A percentile compares a stretch with the other conserved stretches of the same genome.
These are phyloP conservation scores for Thaleichthys pacificus DNA, from an alignment of 2,797 vertebrate species.

Conservation along the genomic window DNA sequence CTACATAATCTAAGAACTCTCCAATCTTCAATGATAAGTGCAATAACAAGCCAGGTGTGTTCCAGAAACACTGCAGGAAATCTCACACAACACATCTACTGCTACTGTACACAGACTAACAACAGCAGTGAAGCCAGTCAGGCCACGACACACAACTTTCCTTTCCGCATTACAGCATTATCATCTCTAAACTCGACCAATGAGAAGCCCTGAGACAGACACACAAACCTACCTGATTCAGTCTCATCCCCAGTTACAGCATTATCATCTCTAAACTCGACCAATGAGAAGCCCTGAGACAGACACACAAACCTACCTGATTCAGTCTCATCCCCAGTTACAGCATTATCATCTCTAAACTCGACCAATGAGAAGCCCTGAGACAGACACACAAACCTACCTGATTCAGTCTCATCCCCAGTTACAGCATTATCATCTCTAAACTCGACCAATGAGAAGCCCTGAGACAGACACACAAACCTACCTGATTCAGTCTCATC, in stretches of 20 bases:
- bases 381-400: constrained; percentile 48
- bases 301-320: constrained; percentile 65
- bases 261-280: no score
- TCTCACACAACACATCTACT: no score
- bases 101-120: background rate
- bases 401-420: constrained; percentile 91
- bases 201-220: background rate
- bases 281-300: background rate
- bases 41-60: background rate
- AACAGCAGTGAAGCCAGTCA: background rate
- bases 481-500: constrained; percentile 90
- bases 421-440: no score
- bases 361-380: background rate
- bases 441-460: background rate
- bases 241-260: constrained; percentile 82
- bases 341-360: no score
- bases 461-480: background rate
- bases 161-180: no score
- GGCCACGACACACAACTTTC: no score
- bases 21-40: no score
- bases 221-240: constrained; percentile 76
- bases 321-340: constrained; percentile 88
- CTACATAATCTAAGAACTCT: no score
- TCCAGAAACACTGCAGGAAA: background rate
- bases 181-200: no score